phyloP scores from a whole-genome alignment of 2,113 vertebrate genomes.

The Peromyscus polionotus region DNA sequence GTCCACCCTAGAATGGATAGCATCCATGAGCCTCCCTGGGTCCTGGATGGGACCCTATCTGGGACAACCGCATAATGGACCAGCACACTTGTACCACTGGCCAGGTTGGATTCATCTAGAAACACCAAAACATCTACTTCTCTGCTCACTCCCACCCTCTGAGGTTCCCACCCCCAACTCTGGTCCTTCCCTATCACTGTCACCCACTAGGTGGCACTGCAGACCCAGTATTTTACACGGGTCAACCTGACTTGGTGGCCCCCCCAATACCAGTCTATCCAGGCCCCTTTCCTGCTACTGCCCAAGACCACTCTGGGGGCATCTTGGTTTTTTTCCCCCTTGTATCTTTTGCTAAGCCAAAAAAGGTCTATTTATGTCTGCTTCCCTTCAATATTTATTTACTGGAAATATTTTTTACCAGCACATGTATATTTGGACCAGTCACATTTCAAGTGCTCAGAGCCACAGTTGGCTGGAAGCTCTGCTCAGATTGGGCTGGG shows the following conservation, averaged over 20 bases:
- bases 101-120: neutral
- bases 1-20: neutral
- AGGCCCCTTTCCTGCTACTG: rapidly evolving
- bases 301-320: neutral
- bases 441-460: neutral
- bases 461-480: neutral
- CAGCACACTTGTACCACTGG: neutral
- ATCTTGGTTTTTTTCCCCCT: neutral
- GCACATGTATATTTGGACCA: neutral
- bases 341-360: slow-evolving; percentile 1
- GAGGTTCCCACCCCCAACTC: neutral
- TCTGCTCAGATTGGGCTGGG: neutral
- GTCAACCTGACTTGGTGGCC: rapidly evolving
- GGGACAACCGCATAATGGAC: neutral
- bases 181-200: neutral
- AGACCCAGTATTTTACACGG: neutral
- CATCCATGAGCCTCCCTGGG: neutral
- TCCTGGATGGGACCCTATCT: neutral
- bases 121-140: neutral
- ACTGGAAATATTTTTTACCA: neutral
- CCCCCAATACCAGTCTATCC: rapidly evolving
- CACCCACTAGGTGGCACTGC: slow-evolving; percentile 67
- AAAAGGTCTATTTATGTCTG: neutral
- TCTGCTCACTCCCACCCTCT: rapidly evolving
- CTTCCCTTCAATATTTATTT: neutral